Evolutionary conservation across 2,888 invertebrate species (phyloP), one percentile per base, ranked within the genome.

Genomic region (Formica aserva): DNA sequence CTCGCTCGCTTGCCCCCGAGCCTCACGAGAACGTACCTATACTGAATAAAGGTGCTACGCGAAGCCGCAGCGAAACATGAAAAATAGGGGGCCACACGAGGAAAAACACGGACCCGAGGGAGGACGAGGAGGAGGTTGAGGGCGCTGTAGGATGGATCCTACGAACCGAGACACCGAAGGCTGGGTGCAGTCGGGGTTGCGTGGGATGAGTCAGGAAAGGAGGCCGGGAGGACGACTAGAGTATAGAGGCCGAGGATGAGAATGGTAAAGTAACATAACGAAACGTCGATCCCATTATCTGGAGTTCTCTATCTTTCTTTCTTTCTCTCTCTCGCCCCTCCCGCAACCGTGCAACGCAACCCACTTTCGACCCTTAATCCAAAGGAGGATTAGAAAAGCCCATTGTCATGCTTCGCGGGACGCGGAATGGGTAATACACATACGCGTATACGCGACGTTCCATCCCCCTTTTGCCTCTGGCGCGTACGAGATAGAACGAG

Each of bases 41-140:
- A 89, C 92, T 92, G 92, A 93, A 94, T 92, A 93, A 94, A 94
- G 94, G 94, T 94, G 94, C 94, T 94, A 93, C 92, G 92, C 94
- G 94, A 94, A 94, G 94, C 94, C 94, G 94, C 94, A 94, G 93
- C 94, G 94, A 94, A 94, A 94, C 94, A 94, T 94, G 94, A 94
- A 94, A 94, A 94, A 94, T 94, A 94, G 94, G 94, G 94, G 94
- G 93, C 93, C 94, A 94, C 94, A 94, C 90, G 93, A 93, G 93
- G 93, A 94, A 94, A 94, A 94, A 94, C 94, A 94, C 92, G 94
- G 91, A 89, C 86, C 88, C 88, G 90, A 35, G 89, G 69, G 82
- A 71, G 86, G 71, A 83, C 87, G 87, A 86, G 81, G 76, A 81
- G 41, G 35, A 86, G 76, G 83, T 82, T 83, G 88, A 88, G 80